Percentiles rank a stretch among this genome's conserved stretches.
These are phyloP conservation scores for Sphyrna mokarran DNA, from an alignment of 2,113 vertebrate species.

Conservation along the genomic window DNA sequence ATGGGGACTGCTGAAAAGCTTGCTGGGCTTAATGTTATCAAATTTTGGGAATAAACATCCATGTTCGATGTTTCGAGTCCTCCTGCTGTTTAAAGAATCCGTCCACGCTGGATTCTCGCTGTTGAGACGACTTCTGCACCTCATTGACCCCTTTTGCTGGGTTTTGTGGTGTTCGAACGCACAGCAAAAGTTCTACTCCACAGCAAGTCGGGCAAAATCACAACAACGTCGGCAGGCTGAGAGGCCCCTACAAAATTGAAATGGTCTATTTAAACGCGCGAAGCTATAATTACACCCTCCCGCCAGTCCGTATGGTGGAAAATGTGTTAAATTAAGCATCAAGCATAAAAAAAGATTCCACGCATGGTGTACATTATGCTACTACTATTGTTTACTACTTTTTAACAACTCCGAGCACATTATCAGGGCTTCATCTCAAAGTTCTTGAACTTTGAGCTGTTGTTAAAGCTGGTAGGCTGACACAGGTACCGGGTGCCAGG, in stretches of 20 bases:
- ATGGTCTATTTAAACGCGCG: neutral
- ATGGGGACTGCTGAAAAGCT: neutral
- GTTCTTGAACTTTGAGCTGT: neutral
- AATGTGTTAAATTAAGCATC: neutral
- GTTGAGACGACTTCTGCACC: neutral
- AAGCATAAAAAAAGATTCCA: neutral
- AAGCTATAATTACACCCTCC: neutral
- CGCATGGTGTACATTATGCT: neutral
- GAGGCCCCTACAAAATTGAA: neutral
- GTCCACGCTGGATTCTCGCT: neutral
- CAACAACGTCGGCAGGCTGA: neutral
- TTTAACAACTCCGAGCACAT: neutral
- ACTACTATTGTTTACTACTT: neutral
- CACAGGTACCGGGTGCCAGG: neutral
- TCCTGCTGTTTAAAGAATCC: neutral
- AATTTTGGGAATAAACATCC: neutral
- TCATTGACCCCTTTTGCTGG: neutral
- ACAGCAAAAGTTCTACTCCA: neutral
- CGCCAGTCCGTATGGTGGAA: neutral
- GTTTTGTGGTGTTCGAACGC: neutral
- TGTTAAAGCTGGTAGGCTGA: neutral
- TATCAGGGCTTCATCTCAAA: neutral
- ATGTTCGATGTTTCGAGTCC: neutral
- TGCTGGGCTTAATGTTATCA: neutral
- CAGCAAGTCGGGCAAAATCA: too few relatives aligned